These are phyloP conservation scores for Thinocorus orbignyianus DNA, from an alignment of 2,113 vertebrate species.

Conservation along the genomic window DNA sequence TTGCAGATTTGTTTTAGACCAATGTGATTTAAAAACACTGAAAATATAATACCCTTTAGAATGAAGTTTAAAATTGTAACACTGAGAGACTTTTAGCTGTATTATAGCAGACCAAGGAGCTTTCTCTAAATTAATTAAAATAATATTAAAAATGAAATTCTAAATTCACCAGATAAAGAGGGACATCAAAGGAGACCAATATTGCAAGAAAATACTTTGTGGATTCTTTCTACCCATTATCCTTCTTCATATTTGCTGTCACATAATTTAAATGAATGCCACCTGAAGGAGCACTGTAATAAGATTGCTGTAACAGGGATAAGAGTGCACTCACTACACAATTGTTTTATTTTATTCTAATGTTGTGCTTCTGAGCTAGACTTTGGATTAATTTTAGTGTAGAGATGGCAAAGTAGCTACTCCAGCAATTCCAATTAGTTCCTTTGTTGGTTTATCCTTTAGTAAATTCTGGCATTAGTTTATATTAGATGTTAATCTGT, in stretches of 20 bases:
- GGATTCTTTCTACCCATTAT: background rate
- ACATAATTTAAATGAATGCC: constrained; percentile 22
- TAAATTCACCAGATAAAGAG: background rate
- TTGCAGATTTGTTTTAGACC: constrained; percentile 21
- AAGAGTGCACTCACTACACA: background rate
- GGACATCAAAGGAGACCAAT: background rate
- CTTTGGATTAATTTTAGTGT: background rate
- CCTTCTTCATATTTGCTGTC: background rate
- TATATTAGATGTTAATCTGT: background rate
- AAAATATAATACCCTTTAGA: background rate
- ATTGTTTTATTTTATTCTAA: background rate
- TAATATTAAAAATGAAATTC: background rate
- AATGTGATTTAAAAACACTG: background rate
- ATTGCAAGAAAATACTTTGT: background rate
- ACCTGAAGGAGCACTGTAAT: background rate
- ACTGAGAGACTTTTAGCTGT: background rate
- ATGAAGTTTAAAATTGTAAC: background rate
- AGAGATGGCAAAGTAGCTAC: background rate
- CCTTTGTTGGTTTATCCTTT: background rate
- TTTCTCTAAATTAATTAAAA: background rate
- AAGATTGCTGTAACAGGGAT: background rate
- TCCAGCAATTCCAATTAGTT: background rate
- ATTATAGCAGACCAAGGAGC: background rate
- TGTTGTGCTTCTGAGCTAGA: background rate
- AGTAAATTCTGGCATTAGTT: background rate